These are phyloP conservation scores for Epirrhoe tristata DNA, from an alignment of 2,888 invertebrate genomes.

Conservation along the genomic window DNA sequence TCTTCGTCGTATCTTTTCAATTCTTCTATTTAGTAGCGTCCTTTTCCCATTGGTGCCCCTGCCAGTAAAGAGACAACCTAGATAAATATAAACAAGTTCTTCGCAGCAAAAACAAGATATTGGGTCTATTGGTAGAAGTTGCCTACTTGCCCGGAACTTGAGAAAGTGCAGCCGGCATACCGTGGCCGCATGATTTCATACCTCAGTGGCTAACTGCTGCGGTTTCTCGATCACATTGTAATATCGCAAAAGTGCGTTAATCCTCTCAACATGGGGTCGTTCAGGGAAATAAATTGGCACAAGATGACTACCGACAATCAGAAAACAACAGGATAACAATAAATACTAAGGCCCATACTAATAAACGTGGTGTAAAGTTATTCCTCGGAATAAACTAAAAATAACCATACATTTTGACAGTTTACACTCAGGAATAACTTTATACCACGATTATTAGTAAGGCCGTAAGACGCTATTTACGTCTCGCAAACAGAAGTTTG, in stretches of 20 bases:
- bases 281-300: neutral
- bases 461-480: neutral
- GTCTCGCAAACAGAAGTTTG: too few species aligned
- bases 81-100: constrained; percentile 15
- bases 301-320: neutral
- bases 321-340: neutral
- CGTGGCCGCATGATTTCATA: constrained; percentile 79
- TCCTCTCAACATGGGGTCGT: constrained; percentile 12
- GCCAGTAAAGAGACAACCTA: neutral
- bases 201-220: constrained; percentile 71
- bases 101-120: constrained; percentile 24
- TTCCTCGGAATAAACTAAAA: too few species aligned
- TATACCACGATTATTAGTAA: too few species aligned
- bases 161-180: constrained; percentile 79
- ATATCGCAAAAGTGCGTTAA: constrained; percentile 40
- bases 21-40: too few species aligned
- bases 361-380: too few species aligned
- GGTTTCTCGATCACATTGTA: constrained; percentile 73
- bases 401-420: too few species aligned
- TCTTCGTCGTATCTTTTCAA: too few species aligned
- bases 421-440: too few species aligned
- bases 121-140: constrained; percentile 27
- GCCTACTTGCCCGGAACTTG: constrained; percentile 57
- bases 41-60: neutral
- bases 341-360: too few species aligned